Percentiles rank a stretch among this genome's conserved stretches.
These are phyloP conservation scores for Tachuris rubrigastra DNA, from an alignment of 2,113 vertebrate species.

Conservation along the genomic window DNA sequence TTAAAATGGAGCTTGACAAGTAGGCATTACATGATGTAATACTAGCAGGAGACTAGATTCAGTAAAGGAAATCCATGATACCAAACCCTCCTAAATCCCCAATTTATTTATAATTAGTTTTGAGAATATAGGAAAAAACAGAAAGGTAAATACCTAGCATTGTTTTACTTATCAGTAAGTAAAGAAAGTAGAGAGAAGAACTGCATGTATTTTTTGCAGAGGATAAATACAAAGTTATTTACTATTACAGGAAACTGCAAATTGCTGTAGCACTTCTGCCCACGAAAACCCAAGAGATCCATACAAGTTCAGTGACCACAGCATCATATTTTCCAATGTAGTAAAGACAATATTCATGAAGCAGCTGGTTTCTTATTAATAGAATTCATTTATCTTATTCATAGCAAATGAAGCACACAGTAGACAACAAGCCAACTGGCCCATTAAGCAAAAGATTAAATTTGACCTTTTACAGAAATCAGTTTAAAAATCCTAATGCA, in stretches of 20 bases:
- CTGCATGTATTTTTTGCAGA: not conserved
- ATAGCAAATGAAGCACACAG: not conserved
- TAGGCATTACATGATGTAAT: not conserved
- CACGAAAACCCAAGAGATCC: constrained; percentile 40
- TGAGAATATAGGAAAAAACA: not conserved
- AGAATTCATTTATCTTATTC: constrained; percentile 35
- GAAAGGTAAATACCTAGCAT: not conserved
- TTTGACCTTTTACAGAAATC: not conserved
- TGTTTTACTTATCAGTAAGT: not conserved
- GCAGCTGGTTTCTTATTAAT: constrained; percentile 43
- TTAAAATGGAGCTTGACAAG: not conserved
- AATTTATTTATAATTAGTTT: not conserved
- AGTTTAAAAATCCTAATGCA: not conserved
- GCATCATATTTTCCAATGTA: constrained; percentile 58
- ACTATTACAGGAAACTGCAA: constrained; percentile 35
- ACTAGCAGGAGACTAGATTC: not conserved
- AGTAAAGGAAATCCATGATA: not conserved
- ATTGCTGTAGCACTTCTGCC: constrained; percentile 39
- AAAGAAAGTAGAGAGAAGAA: not conserved
- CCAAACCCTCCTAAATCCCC: not conserved
- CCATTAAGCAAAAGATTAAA: not conserved
- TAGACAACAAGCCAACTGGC: not conserved
- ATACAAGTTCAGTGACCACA: constrained; percentile 32
- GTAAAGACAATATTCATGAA: constrained; percentile 48
- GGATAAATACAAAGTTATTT: not conserved